Evolutionary conservation across 2,113 vertebrate species (phyloP).

Genomic region (Nycticryphes semicollaris): DNA sequence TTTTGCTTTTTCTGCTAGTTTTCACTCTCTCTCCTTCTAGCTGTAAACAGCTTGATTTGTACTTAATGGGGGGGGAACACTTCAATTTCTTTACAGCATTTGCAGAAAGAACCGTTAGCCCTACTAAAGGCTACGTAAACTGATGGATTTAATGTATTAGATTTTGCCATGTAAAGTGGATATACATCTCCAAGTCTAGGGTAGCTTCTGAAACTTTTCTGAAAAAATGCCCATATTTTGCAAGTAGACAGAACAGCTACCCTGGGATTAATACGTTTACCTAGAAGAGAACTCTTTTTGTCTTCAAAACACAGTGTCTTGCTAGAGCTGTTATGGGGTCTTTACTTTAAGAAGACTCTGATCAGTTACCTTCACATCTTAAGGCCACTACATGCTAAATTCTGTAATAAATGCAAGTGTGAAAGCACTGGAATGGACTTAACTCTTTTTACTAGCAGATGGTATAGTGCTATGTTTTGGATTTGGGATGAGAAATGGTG

Average conservation of each 20-base stretch:
- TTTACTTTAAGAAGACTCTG: background rate
- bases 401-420: background rate
- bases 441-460: background rate
- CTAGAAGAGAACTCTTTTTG: background rate
- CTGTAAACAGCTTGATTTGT: background rate
- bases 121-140: background rate
- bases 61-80: background rate
- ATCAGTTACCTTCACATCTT: background rate
- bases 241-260: background rate
- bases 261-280: background rate
- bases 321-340: background rate
- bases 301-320: background rate
- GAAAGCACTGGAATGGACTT: background rate
- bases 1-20: conserved; percentile 18
- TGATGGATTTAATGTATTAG: background rate
- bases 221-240: background rate
- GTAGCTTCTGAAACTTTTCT: background rate
- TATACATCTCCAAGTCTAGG: background rate
- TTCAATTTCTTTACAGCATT: background rate
- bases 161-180: background rate
- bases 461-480: background rate
- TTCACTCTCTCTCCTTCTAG: background rate
- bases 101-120: background rate
- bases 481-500: background rate
- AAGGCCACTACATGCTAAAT: background rate